phyloP scores from a whole-genome alignment of 2,797 vertebrate genomes.

The Manis javanica region DNA sequence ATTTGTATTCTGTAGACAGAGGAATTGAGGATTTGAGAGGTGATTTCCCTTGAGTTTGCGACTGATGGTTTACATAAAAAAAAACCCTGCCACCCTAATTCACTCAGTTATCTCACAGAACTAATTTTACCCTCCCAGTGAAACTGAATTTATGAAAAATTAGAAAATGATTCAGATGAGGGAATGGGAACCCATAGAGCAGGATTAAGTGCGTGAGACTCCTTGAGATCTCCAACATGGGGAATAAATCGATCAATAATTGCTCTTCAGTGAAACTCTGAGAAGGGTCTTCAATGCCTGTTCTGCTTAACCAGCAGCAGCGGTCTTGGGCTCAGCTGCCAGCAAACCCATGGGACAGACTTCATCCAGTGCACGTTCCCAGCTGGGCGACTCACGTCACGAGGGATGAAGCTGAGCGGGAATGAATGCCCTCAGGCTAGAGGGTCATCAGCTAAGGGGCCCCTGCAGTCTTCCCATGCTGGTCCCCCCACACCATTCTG shows the following conservation, averaged over 20 bases:
- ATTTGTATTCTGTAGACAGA: not conserved
- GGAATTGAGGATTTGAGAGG: not conserved
- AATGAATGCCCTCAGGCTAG: not conserved
- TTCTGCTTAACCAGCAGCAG: not conserved
- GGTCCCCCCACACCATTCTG: not conserved
- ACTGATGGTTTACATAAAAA: not conserved
- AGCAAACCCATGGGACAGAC: not conserved
- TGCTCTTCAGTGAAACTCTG: not conserved
- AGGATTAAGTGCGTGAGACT: not conserved
- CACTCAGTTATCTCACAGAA: not conserved
- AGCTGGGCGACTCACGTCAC: not conserved
- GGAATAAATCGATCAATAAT: not conserved
- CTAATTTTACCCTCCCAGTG: not conserved
- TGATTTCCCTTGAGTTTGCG: not conserved
- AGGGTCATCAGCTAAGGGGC: not conserved
- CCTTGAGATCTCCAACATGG: not conserved
- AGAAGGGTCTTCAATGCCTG: not conserved
- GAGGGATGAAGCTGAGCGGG: not conserved
- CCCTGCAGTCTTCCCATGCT: not conserved
- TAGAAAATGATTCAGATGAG: not conserved
- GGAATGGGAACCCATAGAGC: not conserved
- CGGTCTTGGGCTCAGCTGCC: not conserved
- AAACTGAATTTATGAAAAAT: conserved; percentile 4
- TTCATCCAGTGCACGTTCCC: not conserved
- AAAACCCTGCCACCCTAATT: not conserved